A percentile compares a stretch with the other conserved stretches of the same genome.
phyloP scores from a whole-genome alignment of 2,888 invertebrate species.

The Trilocha varians region DNA sequence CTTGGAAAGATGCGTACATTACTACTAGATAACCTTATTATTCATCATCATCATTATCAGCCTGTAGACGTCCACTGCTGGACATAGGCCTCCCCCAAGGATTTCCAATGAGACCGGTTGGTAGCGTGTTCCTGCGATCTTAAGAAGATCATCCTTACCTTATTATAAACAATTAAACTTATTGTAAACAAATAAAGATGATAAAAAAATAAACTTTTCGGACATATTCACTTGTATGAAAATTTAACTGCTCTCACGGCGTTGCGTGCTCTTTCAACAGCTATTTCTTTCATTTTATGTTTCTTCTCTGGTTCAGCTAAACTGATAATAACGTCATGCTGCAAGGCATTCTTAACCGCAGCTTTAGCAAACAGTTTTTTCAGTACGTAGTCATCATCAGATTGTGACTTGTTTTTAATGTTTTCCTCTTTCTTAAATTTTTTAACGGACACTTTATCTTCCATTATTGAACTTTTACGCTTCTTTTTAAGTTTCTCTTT shows the following conservation, averaged over 20 bases:
- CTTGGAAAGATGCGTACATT: too few species aligned
- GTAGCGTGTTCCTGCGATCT: too few species aligned
- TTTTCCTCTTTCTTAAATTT: slow-evolving; percentile 74
- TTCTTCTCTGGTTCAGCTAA: slow-evolving; percentile 77
- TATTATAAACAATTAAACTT: too few species aligned
- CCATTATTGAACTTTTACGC: slow-evolving; percentile 68
- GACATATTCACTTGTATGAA: slow-evolving; percentile 43
- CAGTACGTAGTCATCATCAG: slow-evolving; percentile 88
- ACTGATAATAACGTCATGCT: slow-evolving; percentile 83
- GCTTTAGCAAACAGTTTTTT: slow-evolving; percentile 85
- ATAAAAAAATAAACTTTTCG: too few species aligned
- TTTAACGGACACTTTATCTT: slow-evolving; percentile 75
- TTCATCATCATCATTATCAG: too few species aligned
- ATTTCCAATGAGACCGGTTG: too few species aligned
- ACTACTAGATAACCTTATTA: too few species aligned
- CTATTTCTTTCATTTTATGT: slow-evolving; percentile 82
- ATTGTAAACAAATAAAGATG: too few species aligned
- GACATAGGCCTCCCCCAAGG: too few species aligned
- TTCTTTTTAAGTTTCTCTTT: slow-evolving; percentile 10
- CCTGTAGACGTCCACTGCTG: too few species aligned
- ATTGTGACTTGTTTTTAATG: slow-evolving; percentile 28
- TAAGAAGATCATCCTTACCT: too few species aligned
- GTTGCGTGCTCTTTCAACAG: slow-evolving; percentile 80
- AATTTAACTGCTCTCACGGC: slow-evolving; percentile 78
- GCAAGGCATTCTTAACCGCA: slow-evolving; percentile 83